Evolutionary conservation across 2,888 invertebrate species (phyloP), one percentile per base, ranked within the genome.

Genomic region (Athetis lepigone): DNA sequence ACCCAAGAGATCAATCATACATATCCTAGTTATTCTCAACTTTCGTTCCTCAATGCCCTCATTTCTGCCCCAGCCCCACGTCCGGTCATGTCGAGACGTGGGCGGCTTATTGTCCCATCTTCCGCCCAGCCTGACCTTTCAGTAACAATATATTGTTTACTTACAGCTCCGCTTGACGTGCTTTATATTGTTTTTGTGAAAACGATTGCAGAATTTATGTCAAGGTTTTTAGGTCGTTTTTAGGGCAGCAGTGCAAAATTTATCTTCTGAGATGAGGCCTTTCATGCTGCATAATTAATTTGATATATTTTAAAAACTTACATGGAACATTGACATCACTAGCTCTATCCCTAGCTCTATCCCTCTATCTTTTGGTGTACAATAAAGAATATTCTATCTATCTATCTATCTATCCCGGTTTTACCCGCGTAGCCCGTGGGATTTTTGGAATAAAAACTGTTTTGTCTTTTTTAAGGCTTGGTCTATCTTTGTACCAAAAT

Each of bases 51-150:
- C 23, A 19, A 43, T 49, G 43, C 25, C 29, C 27, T 42, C 51
- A 37, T 56, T 51, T 55, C 65, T 66, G 47, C 51, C 56, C 42
- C 39, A 54, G 18, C 43, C 42, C 5, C 72, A 56, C 72, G 57
- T 69, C 47, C 51, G 47, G 37, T 46, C 51, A 29, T 49, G 47
- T 62, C 13, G 8, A 3, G 23, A 3, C 63, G 52, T 39, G 71
- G 71, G 71, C 33, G 64, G 71, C 25, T 39, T 60, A 56, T 42
- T 66, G 72, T 65, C 50, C 50, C 46, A 43, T 42, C 70, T 49
- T 21, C 62, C 18, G 37, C n/a, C 7, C 16, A 5, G 19, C 29
- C 46, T 52, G 64, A 63, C 64, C 64, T 67, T 67, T 63, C n/a
- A 23, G 63, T 33, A 70, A 47, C 36, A 13, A 51, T 25, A 70